Evolutionary conservation across 2,888 invertebrate species (phyloP), one percentile per base, ranked within the genome.

Genomic region (Muscina levida): DNA sequence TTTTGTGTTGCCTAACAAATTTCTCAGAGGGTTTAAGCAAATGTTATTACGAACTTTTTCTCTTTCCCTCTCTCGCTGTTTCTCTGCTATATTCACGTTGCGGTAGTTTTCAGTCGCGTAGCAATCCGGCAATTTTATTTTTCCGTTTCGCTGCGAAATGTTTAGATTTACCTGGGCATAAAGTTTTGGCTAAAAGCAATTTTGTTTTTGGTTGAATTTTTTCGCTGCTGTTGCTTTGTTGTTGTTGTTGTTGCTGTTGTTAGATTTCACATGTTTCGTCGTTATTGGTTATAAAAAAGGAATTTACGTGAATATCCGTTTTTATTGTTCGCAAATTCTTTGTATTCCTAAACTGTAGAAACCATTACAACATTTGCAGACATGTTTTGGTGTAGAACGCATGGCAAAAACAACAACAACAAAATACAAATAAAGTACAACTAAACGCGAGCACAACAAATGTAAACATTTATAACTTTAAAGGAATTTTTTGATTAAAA

Each of bases 221-320:
- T 68, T 51, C 62, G 31, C 44, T 68, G 56, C 17, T 37, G 17
- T 44, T 68, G n/a, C n/a, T n/a, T n/a, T n/a, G 68, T 17, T 56
- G 70, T 13, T n/a, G 4, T 68, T 59, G 67, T 73, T 67, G 59
- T 31, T 39, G 37, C 62, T 78, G 57, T 44, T 76, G 79, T 79
- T 79, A 72, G 79, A 70, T 74, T 71, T 77, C 67, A 77, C 77
- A 72, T 81, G 77, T 81, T 81, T 80, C 48, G 67, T 74, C 48
- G 67, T 74, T 81, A 74, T 77, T 72, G 67, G 24, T 77, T 72
- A 56, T 77, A 77, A 77, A 79, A 72, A 31, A 67, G 57, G 66
- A 73, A 77, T 74, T 81, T 81, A 81, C 77, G 81, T 81, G 81
- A 74, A 72, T 59, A 77, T 81, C 71, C 74, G 74, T 46, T 81